Evolutionary conservation across 2,888 invertebrate genomes (phyloP).

Genomic region (Parnassius glacialis): DNA sequence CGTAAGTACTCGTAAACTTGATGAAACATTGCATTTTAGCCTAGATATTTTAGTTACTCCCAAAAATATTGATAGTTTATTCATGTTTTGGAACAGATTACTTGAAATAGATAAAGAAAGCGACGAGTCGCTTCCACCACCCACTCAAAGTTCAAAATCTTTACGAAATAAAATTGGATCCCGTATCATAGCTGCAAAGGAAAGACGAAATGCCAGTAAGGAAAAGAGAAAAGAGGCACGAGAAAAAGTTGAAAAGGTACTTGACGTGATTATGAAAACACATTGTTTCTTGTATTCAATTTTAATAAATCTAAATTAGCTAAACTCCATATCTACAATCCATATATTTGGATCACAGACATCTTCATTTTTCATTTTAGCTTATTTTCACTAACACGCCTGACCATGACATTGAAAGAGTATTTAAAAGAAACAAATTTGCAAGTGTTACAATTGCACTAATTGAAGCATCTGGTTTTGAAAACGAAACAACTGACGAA

Average conservation of each 20-base stretch:
- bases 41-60: too few species aligned
- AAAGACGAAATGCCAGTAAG: constrained; percentile 40
- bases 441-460: constrained; percentile 95
- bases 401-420: constrained; percentile 45
- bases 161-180: constrained; percentile 60
- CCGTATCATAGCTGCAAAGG: constrained; percentile 49
- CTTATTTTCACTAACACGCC: constrained; percentile 62
- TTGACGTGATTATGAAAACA: too few species aligned
- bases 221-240: constrained; percentile 48
- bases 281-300: too few species aligned
- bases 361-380: constrained; percentile 39
- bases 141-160: constrained; percentile 45
- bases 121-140: constrained; percentile 44
- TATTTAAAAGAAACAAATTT: constrained; percentile 51
- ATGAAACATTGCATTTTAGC: background rate
- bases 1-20: constrained; percentile 51
- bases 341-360: too few species aligned
- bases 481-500: constrained; percentile 88
- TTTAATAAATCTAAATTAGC: too few species aligned
- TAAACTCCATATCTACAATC: too few species aligned
- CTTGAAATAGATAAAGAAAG: constrained; percentile 50
- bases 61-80: too few species aligned
- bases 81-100: constrained; percentile 41
- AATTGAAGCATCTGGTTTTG: constrained; percentile 93
- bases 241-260: constrained; percentile 59